A percentile compares a stretch with the other conserved stretches of the same genome.
Evolutionary conservation across 2,113 vertebrate species (phyloP).

Genomic region (Hypocryptadius cinnamomeus): DNA sequence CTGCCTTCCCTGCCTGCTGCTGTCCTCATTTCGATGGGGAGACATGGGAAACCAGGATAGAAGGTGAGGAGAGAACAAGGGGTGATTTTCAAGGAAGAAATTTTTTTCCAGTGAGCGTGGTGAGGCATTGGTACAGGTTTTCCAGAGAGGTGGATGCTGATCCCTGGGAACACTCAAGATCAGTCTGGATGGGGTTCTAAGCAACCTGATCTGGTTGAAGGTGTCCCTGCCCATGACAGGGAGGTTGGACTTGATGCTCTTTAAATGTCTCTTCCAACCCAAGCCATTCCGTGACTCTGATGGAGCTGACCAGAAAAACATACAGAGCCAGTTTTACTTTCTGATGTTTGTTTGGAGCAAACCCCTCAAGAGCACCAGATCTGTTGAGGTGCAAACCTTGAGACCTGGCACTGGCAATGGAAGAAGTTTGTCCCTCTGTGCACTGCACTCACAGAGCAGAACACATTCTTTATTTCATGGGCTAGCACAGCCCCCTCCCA

Average conservation of each 20-base stretch:
- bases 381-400: rapidly evolving
- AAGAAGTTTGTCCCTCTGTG: neutral
- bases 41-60: neutral
- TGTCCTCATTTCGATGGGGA: neutral
- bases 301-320: neutral
- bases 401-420: neutral
- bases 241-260: neutral
- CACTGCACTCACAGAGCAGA: neutral
- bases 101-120: neutral
- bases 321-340: neutral
- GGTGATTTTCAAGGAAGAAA: neutral
- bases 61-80: neutral
- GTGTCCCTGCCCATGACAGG: neutral
- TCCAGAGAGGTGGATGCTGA: neutral
- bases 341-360: neutral
- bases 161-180: neutral
- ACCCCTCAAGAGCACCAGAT: neutral
- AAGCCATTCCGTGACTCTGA: no score
- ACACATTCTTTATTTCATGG: neutral
- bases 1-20: neutral
- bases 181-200: neutral
- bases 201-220: neutral
- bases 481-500: neutral
- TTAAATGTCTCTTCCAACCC: neutral
- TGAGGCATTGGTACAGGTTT: neutral